A percentile compares a stretch with the other conserved stretches of the same genome.
These are phyloP conservation scores for Protodeltote pygarga DNA, from an alignment of 2,888 invertebrate genomes.

Conservation along the genomic window DNA sequence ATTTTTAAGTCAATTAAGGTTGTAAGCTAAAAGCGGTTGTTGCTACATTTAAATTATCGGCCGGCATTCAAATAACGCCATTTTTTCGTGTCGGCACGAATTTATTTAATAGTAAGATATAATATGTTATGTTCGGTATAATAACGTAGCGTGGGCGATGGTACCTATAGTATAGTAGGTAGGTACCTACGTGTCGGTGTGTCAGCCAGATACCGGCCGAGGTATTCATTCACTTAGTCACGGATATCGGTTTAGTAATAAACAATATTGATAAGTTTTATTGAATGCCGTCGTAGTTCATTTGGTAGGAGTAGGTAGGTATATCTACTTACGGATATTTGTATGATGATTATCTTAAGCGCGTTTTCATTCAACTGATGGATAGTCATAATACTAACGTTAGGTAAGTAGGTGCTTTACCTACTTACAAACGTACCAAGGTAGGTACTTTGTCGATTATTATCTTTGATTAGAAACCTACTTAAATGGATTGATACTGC, in stretches of 20 bases:
- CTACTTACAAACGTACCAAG: too few relatives aligned
- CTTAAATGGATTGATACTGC: too few relatives aligned
- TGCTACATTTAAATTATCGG: constrained; percentile 87
- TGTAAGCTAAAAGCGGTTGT: constrained; percentile 87
- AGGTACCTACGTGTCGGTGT: constrained; percentile 43
- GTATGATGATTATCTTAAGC: constrained; percentile 20
- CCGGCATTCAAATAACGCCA: constrained; percentile 86
- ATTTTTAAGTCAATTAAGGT: constrained; percentile 87
- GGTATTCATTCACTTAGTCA: constrained; percentile 71
- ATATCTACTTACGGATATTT: constrained; percentile 16
- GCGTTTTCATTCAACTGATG: neutral
- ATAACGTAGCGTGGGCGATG: constrained; percentile 74
- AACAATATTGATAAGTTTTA: constrained; percentile 57
- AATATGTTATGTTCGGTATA: constrained; percentile 77
- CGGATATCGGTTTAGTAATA: constrained; percentile 61
- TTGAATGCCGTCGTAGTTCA: constrained; percentile 46
- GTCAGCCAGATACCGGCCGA: constrained; percentile 52
- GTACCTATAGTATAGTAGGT: too few relatives aligned
- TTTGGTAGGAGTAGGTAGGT: constrained; percentile 24
- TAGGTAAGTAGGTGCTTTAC: too few relatives aligned
- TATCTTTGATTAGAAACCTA: too few relatives aligned
- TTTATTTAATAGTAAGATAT: constrained; percentile 82
- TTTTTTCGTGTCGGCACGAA: constrained; percentile 86
- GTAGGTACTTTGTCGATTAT: too few relatives aligned
- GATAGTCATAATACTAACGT: neutral